These are phyloP conservation scores for Nanorana parkeri DNA, from an alignment of 2,113 vertebrate species.

Conservation along the genomic window DNA sequence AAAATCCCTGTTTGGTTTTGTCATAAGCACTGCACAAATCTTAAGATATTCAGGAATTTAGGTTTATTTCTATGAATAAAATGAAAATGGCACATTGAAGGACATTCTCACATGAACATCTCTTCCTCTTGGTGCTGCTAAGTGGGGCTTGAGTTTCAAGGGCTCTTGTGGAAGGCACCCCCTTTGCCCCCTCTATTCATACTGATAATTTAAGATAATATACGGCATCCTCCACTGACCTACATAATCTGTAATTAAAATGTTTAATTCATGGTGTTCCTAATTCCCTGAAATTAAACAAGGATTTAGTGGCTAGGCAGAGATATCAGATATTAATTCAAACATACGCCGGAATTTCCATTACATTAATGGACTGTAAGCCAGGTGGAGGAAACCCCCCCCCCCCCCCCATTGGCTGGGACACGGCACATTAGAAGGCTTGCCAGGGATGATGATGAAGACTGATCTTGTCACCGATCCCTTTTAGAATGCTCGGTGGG, in stretches of 20 bases:
- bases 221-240: conserved; percentile 48
- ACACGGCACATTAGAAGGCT: background rate
- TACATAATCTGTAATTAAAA: conserved; percentile 48
- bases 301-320: conserved; percentile 48
- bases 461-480: background rate
- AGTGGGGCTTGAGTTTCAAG: conserved; percentile 40
- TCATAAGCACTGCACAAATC: background rate
- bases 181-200: conserved; percentile 36
- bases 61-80: background rate
- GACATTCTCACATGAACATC: conserved; percentile 1
- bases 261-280: conserved; percentile 29
- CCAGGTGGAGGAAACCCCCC: background rate
- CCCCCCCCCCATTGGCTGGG: background rate
- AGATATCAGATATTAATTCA: conserved; percentile 49
- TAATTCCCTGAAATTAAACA: conserved; percentile 31
- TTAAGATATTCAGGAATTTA: background rate
- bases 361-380: conserved; percentile 41
- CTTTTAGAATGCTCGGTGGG: conserved; percentile 1
- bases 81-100: conserved; percentile 1
- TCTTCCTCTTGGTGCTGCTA: background rate
- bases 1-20: too few species aligned
- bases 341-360: conserved; percentile 52
- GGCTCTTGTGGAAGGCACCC: conserved; percentile 36
- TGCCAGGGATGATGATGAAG: conserved; percentile 11
- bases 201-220: conserved; percentile 51